phyloP scores from a whole-genome alignment of 2,888 invertebrate species.

The Xanthostigma xanthostigma region DNA sequence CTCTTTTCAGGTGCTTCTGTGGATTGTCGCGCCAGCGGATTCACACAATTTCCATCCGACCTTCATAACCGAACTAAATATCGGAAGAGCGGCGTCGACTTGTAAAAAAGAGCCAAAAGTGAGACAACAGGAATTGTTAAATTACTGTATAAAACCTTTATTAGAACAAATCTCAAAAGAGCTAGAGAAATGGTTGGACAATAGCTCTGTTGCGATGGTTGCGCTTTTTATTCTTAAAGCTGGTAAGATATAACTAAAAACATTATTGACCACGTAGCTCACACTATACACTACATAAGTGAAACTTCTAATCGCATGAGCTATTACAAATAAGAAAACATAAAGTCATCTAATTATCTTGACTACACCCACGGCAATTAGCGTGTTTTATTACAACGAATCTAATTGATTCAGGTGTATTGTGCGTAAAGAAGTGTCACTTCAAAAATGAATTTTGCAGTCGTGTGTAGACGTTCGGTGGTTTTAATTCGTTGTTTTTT shows the following conservation, averaged over 20 bases:
- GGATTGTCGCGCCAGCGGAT: conserved; percentile 74
- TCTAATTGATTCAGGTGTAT: no score
- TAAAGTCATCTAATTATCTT: no score
- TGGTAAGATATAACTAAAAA: conserved; percentile 24
- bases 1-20: conserved; percentile 47
- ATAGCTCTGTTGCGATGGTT: conserved; percentile 48
- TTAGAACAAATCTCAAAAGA: conserved; percentile 40
- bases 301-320: no score
- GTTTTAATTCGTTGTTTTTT: no score
- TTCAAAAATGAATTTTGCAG: no score
- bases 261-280: no score
- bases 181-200: conserved; percentile 50
- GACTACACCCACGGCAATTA: no score
- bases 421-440: no score
- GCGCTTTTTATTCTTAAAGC: conserved; percentile 55
- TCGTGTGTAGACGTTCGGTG: no score
- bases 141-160: conserved; percentile 44
- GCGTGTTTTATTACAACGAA: no score
- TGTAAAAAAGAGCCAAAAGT: conserved; percentile 58
- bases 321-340: no score
- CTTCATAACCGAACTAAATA: conserved; percentile 55
- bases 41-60: conserved; percentile 69
- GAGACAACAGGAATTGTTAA: conserved; percentile 52
- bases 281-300: no score
- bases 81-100: conserved; percentile 53